A percentile compares a stretch with the other conserved stretches of the same genome.
Evolutionary conservation across 2,797 vertebrate genomes (phyloP).

Genomic region (Xenentodon cancila): DNA sequence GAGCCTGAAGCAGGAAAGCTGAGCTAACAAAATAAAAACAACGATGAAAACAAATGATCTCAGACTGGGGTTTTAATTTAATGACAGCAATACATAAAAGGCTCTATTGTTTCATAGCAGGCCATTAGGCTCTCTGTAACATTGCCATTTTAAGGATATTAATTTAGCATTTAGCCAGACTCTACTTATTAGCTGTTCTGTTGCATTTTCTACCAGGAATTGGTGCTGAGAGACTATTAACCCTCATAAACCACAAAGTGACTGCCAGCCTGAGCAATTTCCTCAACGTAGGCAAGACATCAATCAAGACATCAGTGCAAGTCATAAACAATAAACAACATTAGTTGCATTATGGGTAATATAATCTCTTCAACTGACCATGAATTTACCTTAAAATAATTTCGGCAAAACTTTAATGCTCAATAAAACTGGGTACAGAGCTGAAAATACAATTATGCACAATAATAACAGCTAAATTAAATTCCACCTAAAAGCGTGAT

Average conservation of each 20-base stretch:
- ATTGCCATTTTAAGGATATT: too few species aligned
- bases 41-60: too few species aligned
- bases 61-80: too few species aligned
- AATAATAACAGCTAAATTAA: constrained; percentile 50
- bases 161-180: too few species aligned
- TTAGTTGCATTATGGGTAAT: constrained; percentile 12
- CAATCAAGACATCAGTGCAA: constrained; percentile 14
- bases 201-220: neutral
- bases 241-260: constrained; percentile 7
- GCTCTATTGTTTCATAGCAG: too few species aligned
- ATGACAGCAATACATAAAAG: too few species aligned
- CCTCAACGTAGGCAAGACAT: constrained; percentile 9
- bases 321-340: constrained; percentile 24
- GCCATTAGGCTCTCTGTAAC: too few species aligned
- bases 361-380: constrained; percentile 23
- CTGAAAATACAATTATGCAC: constrained; percentile 26
- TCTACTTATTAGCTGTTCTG: too few species aligned
- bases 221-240: neutral
- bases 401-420: constrained; percentile 23
- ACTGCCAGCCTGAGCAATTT: constrained; percentile 8
- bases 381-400: constrained; percentile 30
- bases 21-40: too few species aligned
- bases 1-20: too few species aligned
- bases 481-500: constrained; percentile 26
- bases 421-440: constrained; percentile 39